These are phyloP conservation scores for Vulpes vulpes DNA, from an alignment of 2,113 vertebrate genomes.

Conservation along the genomic window DNA sequence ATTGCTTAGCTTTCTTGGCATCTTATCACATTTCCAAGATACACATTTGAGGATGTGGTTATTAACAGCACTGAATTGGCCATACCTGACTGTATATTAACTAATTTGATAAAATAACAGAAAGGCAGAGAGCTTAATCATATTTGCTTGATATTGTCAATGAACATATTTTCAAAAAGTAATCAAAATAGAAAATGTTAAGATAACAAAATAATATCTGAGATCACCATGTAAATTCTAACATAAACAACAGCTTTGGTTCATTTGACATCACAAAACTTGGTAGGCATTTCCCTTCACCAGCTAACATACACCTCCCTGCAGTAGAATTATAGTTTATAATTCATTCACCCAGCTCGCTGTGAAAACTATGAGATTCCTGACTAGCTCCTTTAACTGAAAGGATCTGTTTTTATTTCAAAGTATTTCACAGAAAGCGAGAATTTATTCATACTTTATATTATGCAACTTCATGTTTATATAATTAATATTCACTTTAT, in stretches of 20 bases:
- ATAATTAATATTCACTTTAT: background rate
- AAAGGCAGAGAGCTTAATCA: constrained; percentile 16
- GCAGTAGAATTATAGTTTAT: background rate
- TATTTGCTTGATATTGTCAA: background rate
- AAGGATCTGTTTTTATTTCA: constrained; percentile 20
- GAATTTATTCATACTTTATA: constrained; percentile 30
- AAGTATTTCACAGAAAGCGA: background rate
- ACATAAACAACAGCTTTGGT: background rate
- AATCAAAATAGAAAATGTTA: background rate
- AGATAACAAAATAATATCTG: constrained; percentile 16
- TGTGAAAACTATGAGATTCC: constrained; percentile 19
- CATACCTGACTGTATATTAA: background rate
- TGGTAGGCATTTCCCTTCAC: background rate
- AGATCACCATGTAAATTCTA: background rate
- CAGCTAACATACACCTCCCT: constrained; percentile 1
- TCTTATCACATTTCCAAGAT: constrained; percentile 34
- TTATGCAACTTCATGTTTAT: constrained; percentile 25
- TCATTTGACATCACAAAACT: background rate
- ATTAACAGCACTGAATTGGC: background rate
- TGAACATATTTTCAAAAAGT: background rate
- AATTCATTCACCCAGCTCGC: constrained; percentile 38
- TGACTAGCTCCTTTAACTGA: constrained; percentile 28
- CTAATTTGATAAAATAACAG: constrained; percentile 13
- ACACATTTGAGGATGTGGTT: background rate
- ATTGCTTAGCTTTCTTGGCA: background rate